Base-by-base conservation (phyloP, 2,113 vertebrate species). In the Coryphaenoides rupestris region DNA sequence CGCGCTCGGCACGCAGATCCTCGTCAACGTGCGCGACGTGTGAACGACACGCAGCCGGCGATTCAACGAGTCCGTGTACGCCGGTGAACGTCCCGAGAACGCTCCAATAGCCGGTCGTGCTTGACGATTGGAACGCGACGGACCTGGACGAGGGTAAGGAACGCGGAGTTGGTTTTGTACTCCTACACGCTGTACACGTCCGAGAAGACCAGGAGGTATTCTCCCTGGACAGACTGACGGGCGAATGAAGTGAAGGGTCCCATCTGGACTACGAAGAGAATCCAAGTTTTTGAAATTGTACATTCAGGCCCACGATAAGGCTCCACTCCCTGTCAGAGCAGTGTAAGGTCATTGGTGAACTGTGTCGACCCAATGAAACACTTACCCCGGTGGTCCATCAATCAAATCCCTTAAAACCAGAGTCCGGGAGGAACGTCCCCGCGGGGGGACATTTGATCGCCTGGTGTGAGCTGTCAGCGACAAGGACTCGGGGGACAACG, bases 231-330 rank as follows among this genome's bases (percentile, higher is more conserved):
- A 74, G 86, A 14, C 75, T 63, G 64, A 85, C 77, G 0, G 91
- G 91, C 17, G 90, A 91, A 87, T 92, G 73, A 80, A 62, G 87
- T 90, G 16, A 91, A 87, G 57, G 90, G 84, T 3, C 73, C 79
- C 23, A 84, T 91, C 4, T n/a, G n/a, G 86, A 92, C 61, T 91
- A 85, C 17, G 91, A 92, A 45, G 86, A 89, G 70, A 81, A 59
- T 46, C 83, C 73, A 60, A 82, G 82, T 70, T 92, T 89, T 65
- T 89, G n/a, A n/a, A 92, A 61, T 92, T 98, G 72, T 90, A 93
- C 0, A 84, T 96, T 6, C 92, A 98, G 79, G 96, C 94, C 54
- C 93, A 93, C 77, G 96, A 98, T 75, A 85, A 88, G 95, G 93
- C 0, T 81, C 80, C 0, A 93, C 87, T 0, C 94, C 0, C 89